phyloP scores from a whole-genome alignment of 2,797 vertebrate species.

The Eulemur coronatus region DNA sequence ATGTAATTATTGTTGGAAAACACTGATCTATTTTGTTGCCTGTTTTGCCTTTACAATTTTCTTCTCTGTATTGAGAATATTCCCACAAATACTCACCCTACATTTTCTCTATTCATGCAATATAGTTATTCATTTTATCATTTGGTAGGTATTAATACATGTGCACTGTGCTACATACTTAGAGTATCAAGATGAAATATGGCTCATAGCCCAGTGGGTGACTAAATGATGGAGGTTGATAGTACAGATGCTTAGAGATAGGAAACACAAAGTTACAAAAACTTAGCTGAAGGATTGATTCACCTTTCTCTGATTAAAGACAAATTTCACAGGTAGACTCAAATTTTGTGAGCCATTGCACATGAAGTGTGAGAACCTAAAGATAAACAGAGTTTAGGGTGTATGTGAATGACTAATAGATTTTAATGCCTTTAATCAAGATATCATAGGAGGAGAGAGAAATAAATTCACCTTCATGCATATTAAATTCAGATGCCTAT shows the following conservation, averaged over 20 bases:
- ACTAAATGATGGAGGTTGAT: neutral
- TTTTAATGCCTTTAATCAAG: neutral
- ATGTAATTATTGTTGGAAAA: neutral
- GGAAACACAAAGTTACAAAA: neutral
- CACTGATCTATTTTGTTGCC: neutral
- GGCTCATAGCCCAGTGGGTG: neutral
- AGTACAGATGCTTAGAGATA: neutral
- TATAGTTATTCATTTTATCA: neutral
- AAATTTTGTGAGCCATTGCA: neutral
- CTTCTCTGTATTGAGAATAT: neutral
- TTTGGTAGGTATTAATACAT: neutral
- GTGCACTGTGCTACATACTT: neutral
- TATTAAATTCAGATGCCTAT: neutral
- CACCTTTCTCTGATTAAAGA: neutral
- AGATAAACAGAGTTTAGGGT: neutral
- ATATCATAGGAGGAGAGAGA: neutral
- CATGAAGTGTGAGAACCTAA: neutral
- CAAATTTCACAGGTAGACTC: neutral
- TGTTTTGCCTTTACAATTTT: neutral
- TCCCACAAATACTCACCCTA: neutral
- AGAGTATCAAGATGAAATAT: neutral
- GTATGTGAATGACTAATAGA: neutral
- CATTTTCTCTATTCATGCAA: neutral
- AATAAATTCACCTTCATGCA: neutral
- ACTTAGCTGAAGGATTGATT: neutral